These are phyloP conservation scores for Apocheima hispidaria DNA, from an alignment of 2,888 invertebrate species.

Conservation along the genomic window DNA sequence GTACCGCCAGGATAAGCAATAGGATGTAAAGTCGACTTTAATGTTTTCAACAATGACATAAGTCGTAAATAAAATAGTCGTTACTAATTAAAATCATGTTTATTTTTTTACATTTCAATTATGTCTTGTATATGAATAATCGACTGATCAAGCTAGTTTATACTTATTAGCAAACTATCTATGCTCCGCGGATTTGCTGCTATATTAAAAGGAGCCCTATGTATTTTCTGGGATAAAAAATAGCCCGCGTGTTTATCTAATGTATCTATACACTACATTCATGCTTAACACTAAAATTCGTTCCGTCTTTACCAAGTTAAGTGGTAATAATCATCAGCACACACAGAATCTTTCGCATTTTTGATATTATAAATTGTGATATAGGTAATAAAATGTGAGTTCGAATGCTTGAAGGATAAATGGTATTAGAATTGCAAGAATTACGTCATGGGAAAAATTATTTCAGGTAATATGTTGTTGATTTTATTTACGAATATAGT, in stretches of 20 bases:
- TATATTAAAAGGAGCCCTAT: not conserved
- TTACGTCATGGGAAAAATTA: not conserved
- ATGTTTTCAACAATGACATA: slow-evolving; percentile 25
- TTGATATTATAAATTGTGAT: not conserved
- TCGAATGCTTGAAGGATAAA: slow-evolving; percentile 3
- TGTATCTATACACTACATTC: not conserved
- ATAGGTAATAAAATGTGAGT: not conserved
- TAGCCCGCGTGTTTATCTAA: not conserved
- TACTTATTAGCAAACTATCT: not conserved
- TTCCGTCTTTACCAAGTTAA: not conserved
- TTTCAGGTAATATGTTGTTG: not conserved
- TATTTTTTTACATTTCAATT: slow-evolving; percentile 19
- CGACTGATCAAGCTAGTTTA: not conserved
- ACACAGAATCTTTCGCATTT: not conserved
- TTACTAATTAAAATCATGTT: slow-evolving; percentile 7
- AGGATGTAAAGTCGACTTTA: slow-evolving; percentile 29
- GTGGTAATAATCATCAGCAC: not conserved
- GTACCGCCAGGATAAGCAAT: slow-evolving; percentile 31
- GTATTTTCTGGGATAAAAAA: not conserved
- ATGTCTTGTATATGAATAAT: slow-evolving; percentile 12
- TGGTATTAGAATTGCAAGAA: not conserved
- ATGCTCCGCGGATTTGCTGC: not conserved
- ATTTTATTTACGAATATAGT: slow-evolving; percentile 1
- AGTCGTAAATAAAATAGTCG: slow-evolving; percentile 17
- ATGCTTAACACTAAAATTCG: not conserved